Evolutionary conservation across 2,797 vertebrate species (phyloP), one percentile per base, ranked within the genome.

Genomic region (Menidia menidia): DNA sequence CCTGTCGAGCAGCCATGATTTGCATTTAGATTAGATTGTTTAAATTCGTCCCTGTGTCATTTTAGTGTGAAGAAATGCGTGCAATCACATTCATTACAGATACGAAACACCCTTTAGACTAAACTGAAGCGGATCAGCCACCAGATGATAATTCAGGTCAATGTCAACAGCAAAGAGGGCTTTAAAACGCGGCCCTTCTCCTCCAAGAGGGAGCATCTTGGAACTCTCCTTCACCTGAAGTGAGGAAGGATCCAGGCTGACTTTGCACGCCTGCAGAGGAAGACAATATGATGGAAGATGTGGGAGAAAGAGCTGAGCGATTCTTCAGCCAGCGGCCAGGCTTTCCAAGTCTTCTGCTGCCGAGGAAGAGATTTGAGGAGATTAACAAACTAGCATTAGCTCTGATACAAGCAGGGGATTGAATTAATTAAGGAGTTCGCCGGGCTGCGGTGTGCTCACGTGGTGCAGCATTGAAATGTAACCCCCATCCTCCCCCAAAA

Each of bases 361-460:
- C 87, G 89, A 89, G 89, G 89, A 87, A 89, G 86, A 94, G 93
- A 94, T 94, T 93, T 93, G 87, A 92, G 88, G 88, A 94, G 93
- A 94, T 95, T 95, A 94, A 88, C 90, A 87, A 87, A 70, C 90
- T 87, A 88, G 90, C 88, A 92, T 93, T 93, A 90, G 89, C 91
- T 91, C 82, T 51, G 73, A 88, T 91, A 92, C 90, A 93, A 89
- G 85, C 89, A 41, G 82, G 89, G 92, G 93, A 92, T 94, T 93
- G 92, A 94, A 93, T 95, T 94, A 93, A 95, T 94, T 93, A 93
- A 88, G 91, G 90, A 90, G 91, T 92, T 86, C 73, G 74, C 83
- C 72, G 84, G 83, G 89, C 83, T 90, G 84, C 19, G 71, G 82
- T 73, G 82, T 83, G 77, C 83, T 91, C 90, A 90, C 74, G 71